These are phyloP conservation scores for Aricia artaxerxes DNA, from an alignment of 2,888 invertebrate species.

Conservation along the genomic window DNA sequence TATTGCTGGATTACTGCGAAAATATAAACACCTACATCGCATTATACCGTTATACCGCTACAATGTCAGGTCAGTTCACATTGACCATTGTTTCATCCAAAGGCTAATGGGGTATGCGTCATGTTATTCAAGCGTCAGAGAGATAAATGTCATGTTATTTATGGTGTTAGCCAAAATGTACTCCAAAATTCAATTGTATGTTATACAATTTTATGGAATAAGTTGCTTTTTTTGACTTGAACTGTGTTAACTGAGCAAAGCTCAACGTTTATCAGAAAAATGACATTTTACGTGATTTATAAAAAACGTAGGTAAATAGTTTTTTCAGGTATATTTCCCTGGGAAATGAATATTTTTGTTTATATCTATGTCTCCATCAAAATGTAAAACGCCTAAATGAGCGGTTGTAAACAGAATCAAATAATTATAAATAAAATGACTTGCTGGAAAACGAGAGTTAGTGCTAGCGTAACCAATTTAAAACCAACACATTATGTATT, in stretches of 20 bases:
- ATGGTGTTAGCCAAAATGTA: conserved; percentile 57
- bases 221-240: background rate
- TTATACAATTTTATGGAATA: background rate
- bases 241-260: background rate
- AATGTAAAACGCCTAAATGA: too few species aligned
- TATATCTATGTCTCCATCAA: too few species aligned
- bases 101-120: conserved; percentile 68
- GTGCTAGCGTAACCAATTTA: too few species aligned
- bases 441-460: too few species aligned
- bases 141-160: conserved; percentile 74
- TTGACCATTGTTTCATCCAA: conserved; percentile 66
- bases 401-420: too few species aligned
- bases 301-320: too few species aligned
- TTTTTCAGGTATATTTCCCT: too few species aligned
- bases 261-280: too few species aligned
- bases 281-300: too few species aligned
- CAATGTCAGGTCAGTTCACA: conserved; percentile 52
- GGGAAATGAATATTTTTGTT: too few species aligned
- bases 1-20: background rate
- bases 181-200: conserved; percentile 20
- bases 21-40: background rate
- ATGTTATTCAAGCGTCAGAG: conserved; percentile 74
- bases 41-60: background rate
- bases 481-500: too few species aligned
- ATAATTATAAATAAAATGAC: too few species aligned